These are phyloP conservation scores for Galagoides demidoff DNA, from an alignment of 2,797 vertebrate genomes.

Conservation along the genomic window DNA sequence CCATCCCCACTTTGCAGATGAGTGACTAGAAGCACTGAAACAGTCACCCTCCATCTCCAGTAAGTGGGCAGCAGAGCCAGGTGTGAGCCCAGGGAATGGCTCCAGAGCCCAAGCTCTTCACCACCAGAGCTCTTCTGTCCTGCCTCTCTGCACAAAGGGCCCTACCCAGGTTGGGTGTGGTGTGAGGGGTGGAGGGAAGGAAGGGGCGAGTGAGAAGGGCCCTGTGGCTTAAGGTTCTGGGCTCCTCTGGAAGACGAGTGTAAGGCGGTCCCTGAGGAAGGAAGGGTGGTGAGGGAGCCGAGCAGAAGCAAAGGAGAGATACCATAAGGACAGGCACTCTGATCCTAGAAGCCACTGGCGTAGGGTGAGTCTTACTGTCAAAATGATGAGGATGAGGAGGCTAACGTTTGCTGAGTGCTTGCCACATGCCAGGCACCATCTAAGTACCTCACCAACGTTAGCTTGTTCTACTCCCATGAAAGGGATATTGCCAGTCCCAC, in stretches of 20 bases:
- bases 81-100: neutral
- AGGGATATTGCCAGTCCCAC: neutral
- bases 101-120: neutral
- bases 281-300: neutral
- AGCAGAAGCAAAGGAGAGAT: neutral
- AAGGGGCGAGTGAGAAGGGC: neutral
- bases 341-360: rapidly evolving
- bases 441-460: neutral
- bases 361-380: neutral
- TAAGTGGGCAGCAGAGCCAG: neutral
- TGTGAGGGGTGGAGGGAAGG: neutral
- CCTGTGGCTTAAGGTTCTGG: neutral
- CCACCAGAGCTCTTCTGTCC: rapidly evolving
- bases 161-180: rapidly evolving
- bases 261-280: neutral
- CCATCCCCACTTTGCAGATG: neutral
- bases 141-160: no score
- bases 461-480: neutral
- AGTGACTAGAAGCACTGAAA: neutral
- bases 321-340: rapidly evolving
- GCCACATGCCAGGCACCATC: neutral
- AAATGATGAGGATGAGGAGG: neutral
- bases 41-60: neutral
- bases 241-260: neutral
- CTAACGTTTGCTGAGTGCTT: neutral